Percentiles rank a stretch among this genome's conserved stretches.
phyloP scores from a whole-genome alignment of 2,888 invertebrate genomes.

The Rapana venosa region DNA sequence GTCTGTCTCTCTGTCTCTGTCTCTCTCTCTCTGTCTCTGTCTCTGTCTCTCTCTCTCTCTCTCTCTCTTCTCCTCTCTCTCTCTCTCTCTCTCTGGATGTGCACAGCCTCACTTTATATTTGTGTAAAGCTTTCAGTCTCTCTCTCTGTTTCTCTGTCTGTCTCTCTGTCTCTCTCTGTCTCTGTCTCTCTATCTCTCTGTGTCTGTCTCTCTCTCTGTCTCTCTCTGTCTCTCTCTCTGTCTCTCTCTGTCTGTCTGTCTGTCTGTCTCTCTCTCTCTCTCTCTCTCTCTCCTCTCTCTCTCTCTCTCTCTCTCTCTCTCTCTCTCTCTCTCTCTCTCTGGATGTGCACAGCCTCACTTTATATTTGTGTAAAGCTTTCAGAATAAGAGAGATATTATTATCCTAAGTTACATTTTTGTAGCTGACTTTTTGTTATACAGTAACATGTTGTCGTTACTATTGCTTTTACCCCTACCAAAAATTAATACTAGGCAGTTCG shows the following conservation, averaged over 20 bases:
- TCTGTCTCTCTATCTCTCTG: not conserved
- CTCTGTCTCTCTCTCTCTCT: not conserved
- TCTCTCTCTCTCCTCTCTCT: constrained; percentile 5
- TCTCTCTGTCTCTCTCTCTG: not conserved
- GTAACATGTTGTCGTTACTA: too few relatives aligned
- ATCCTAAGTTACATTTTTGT: too few relatives aligned
- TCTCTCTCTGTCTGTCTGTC: not conserved
- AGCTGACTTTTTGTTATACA: too few relatives aligned
- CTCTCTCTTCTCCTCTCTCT: not conserved
- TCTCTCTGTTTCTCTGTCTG: not conserved
- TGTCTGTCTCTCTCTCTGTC: not conserved
- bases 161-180: not conserved
- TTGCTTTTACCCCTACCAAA: too few relatives aligned
- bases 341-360: too few relatives aligned
- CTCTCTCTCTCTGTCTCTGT: constrained; percentile 4
- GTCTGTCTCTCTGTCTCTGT: constrained; percentile 5
- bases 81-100: not conserved
- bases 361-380: too few relatives aligned
- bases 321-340: too few relatives aligned
- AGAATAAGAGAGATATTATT: too few relatives aligned
- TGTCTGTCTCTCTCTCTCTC: not conserved
- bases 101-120: too few relatives aligned
- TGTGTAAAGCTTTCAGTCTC: not conserved
- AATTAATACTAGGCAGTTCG: too few relatives aligned
- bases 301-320: constrained; percentile 5